Conservation (phyloP, 2,888 invertebrate species). For the Drosophila nr. fundita region DNA sequence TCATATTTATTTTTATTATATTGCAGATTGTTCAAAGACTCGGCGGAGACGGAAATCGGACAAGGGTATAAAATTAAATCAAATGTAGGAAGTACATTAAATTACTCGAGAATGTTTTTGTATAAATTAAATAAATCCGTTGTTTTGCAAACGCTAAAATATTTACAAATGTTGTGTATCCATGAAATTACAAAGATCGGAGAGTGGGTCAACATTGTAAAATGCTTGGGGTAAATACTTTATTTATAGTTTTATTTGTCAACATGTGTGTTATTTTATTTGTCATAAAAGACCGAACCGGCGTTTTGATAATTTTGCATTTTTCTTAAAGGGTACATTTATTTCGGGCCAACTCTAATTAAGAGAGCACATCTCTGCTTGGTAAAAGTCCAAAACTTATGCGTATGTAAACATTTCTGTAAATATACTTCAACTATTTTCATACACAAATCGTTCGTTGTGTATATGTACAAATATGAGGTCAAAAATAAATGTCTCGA, state of each 20-base stretch:
- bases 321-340: background rate
- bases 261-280: background rate
- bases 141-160: slow-evolving; percentile 42
- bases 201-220: background rate
- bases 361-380: background rate
- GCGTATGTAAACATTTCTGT: background rate
- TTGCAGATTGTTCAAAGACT: slow-evolving; percentile 91
- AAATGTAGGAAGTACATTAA: slow-evolving; percentile 47
- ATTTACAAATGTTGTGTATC: background rate
- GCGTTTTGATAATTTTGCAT: background rate
- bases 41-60: slow-evolving; percentile 92
- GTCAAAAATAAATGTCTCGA: background rate
- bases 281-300: background rate
- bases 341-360: background rate
- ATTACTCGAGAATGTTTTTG: slow-evolving; percentile 62
- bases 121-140: slow-evolving; percentile 70
- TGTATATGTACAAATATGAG: background rate
- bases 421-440: background rate
- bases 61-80: slow-evolving; percentile 88
- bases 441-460: background rate
- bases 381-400: background rate
- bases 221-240: background rate
- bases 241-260: background rate
- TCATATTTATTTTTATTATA: slow-evolving; percentile 25
- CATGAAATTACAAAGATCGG: background rate